phyloP scores from a whole-genome alignment of 2,113 vertebrate genomes.

The Paramisgurnus dabryanus region DNA sequence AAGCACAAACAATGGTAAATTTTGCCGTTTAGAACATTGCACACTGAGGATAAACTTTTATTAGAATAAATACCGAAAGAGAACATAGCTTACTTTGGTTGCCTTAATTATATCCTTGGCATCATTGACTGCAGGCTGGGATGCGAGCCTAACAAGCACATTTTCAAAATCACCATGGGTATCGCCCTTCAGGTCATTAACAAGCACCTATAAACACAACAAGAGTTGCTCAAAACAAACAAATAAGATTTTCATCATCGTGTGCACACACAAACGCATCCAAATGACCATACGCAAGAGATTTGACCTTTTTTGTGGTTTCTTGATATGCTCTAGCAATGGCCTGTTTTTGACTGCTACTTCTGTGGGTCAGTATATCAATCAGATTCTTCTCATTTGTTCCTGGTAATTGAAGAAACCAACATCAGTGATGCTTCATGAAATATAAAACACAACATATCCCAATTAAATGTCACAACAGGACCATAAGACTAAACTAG shows the following conservation, averaged over 20 bases:
- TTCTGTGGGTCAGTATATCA: conserved; percentile 72
- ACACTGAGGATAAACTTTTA: no score
- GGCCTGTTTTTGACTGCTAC: conserved; percentile 72
- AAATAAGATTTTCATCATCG: neutral
- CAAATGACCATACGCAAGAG: neutral
- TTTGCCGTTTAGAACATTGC: neutral
- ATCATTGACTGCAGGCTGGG: conserved; percentile 73
- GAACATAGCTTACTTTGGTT: conserved; percentile 68
- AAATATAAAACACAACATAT: no score
- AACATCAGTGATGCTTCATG: neutral
- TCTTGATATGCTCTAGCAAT: conserved; percentile 72
- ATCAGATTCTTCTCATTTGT: conserved; percentile 74
- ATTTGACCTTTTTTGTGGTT: conserved; percentile 68
- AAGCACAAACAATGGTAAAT: neutral
- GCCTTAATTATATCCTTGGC: conserved; percentile 75
- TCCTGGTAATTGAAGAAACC: conserved; percentile 62
- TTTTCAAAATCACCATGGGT: conserved; percentile 71
- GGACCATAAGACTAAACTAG: no score
- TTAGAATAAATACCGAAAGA: no score
- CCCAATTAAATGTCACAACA: no score
- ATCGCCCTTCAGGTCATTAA: conserved; percentile 78
- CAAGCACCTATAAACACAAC: conserved; percentile 63
- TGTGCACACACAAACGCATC: neutral
- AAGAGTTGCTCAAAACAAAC: neutral
- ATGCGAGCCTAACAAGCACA: conserved; percentile 73